Conservation (phyloP, 2,797 vertebrate genomes). For the Coregonus ussuriensis region DNA sequence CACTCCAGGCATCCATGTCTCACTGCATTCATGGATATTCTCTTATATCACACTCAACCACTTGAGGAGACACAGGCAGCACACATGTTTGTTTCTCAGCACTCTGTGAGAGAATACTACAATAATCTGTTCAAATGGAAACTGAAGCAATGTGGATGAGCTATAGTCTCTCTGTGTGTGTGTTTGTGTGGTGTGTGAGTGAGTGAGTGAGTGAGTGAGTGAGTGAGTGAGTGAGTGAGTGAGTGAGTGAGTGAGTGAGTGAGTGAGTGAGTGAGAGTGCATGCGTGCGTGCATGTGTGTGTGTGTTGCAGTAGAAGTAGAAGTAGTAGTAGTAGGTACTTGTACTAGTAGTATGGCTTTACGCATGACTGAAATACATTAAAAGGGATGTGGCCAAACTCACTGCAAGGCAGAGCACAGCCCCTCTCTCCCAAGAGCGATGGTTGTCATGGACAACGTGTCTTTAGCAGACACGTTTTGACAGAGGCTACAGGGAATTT, state of each 20-base stretch:
- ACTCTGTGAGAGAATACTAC: too few relatives aligned
- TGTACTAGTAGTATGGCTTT: too few relatives aligned
- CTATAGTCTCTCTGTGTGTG: too few relatives aligned
- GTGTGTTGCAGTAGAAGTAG: neutral
- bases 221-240: neutral
- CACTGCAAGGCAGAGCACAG: slow-evolving; percentile 41
- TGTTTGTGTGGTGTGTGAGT: too few relatives aligned
- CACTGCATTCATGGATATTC: neutral
- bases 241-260: too few relatives aligned
- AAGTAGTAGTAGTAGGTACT: too few relatives aligned
- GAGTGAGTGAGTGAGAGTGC: neutral
- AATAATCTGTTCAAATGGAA: too few relatives aligned
- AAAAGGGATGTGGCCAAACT: slow-evolving; percentile 60
- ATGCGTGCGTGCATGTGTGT: neutral
- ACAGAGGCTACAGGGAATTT: slow-evolving; percentile 57
- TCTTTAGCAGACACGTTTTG: slow-evolving; percentile 40
- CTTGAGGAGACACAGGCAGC: neutral
- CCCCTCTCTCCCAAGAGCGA: slow-evolving; percentile 34
- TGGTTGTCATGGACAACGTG: slow-evolving; percentile 22
- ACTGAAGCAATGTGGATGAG: too few relatives aligned
- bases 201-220: too few relatives aligned
- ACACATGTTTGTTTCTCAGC: neutral
- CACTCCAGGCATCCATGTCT: neutral
- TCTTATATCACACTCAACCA: too few relatives aligned
- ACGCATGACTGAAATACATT: slow-evolving; percentile 41